Percentiles rank a stretch among this genome's conserved stretches.
Conservation (phyloP, 2,888 invertebrate species). For the Hartigia nigra region DNA sequence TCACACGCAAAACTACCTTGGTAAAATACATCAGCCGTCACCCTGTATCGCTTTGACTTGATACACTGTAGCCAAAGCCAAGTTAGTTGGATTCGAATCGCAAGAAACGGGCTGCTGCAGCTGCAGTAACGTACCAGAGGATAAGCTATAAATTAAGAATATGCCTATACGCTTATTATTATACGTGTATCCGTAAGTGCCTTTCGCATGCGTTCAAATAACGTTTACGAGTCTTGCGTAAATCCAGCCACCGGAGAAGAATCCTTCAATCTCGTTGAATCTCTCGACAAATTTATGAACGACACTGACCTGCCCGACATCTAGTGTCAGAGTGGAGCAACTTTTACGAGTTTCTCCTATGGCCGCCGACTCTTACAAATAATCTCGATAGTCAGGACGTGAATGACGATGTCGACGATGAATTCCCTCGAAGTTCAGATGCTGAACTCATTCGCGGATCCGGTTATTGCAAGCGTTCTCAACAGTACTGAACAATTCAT, state of each 20-base stretch:
- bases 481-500: not conserved
- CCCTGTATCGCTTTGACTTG: not conserved
- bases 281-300: not conserved
- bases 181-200: not conserved
- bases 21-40: conserved; percentile 66
- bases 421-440: not conserved
- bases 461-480: not conserved
- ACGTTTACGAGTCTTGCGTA: not conserved
- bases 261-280: not conserved
- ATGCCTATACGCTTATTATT: not conserved
- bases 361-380: not conserved
- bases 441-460: not conserved
- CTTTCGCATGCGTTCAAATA: too few species aligned
- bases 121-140: not conserved
- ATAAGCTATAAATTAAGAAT: not conserved
- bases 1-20: conserved; percentile 85
- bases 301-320: not conserved
- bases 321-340: not conserved
- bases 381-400: not conserved
- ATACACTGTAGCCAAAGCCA: not conserved
- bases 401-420: not conserved
- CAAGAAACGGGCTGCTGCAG: not conserved
- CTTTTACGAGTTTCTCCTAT: not conserved
- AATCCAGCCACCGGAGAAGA: not conserved
- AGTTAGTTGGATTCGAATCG: not conserved